These are phyloP conservation scores for Ictalurus punctatus DNA, from an alignment of 2,113 vertebrate species.

Conservation along the genomic window DNA sequence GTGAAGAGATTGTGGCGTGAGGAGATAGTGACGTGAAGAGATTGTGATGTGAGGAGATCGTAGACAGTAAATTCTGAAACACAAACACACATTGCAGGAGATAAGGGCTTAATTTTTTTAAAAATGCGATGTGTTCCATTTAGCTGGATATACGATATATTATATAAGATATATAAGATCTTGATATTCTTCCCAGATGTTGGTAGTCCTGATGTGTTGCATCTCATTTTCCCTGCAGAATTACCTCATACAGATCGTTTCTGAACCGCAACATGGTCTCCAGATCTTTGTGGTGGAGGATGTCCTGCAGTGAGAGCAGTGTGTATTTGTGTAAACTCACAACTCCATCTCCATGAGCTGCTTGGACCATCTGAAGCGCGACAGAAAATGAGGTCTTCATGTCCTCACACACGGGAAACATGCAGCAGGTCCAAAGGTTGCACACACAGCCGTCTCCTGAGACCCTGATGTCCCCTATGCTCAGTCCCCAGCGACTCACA, in stretches of 20 bases:
- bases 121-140: background rate
- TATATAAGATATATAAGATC: too few species aligned
- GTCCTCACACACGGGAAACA: constrained; percentile 83
- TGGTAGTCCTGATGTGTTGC: background rate
- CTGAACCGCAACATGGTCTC: constrained; percentile 84
- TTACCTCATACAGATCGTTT: constrained; percentile 75
- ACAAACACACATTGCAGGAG: background rate
- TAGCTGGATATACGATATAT: background rate
- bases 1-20: too few species aligned
- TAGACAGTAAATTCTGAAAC: background rate
- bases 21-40: too few species aligned
- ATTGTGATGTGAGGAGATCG: background rate
- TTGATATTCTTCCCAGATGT: background rate
- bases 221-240: constrained; percentile 59
- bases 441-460: constrained; percentile 63
- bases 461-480: constrained; percentile 72
- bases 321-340: constrained; percentile 61
- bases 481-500: constrained; percentile 76
- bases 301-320: constrained; percentile 83
- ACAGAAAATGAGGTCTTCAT: constrained; percentile 71
- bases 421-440: constrained; percentile 84
- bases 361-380: constrained; percentile 79
- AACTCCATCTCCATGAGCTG: constrained; percentile 60
- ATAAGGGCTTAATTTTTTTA: background rate
- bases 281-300: constrained; percentile 81